Percentiles rank a stretch among this genome's conserved stretches.
phyloP scores from a whole-genome alignment of 1,140 invertebrate species.

The Dinoponera quadriceps region DNA sequence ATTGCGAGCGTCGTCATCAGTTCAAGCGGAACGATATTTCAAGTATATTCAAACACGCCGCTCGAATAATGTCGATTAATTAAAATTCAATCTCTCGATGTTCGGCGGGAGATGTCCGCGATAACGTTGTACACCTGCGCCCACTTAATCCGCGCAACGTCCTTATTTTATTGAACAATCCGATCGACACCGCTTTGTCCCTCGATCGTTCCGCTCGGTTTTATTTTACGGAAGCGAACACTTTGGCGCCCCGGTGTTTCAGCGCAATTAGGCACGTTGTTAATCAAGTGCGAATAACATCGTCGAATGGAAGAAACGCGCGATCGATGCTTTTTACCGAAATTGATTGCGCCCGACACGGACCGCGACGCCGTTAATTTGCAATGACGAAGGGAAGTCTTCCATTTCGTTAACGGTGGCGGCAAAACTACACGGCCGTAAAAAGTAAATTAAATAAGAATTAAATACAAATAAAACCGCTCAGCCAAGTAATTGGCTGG shows the following conservation, averaged over 20 bases:
- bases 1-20: not conserved
- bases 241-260: not conserved
- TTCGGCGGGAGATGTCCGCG: not conserved
- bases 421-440: slow-evolving; percentile 75
- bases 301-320: not conserved
- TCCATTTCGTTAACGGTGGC: slow-evolving; percentile 80
- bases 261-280: not conserved
- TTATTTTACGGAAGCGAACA: not conserved
- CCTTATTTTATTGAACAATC: not conserved
- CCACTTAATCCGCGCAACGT: not conserved
- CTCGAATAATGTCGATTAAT: not conserved
- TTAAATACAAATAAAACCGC: slow-evolving; percentile 85
- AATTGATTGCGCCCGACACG: slow-evolving; percentile 42
- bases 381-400: slow-evolving; percentile 66
- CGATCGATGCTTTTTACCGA: slow-evolving; percentile 17
- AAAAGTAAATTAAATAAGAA: slow-evolving; percentile 86
- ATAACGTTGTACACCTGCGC: not conserved
- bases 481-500: slow-evolving; percentile 85
- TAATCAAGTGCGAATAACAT: slow-evolving; percentile 17
- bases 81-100: not conserved
- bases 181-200: not conserved
- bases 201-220: not conserved
- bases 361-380: slow-evolving; percentile 59
- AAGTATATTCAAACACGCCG: too few relatives aligned
- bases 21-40: not conserved